phyloP scores from a whole-genome alignment of 2,113 vertebrate species.

The Anarhynchus alexandrinus region DNA sequence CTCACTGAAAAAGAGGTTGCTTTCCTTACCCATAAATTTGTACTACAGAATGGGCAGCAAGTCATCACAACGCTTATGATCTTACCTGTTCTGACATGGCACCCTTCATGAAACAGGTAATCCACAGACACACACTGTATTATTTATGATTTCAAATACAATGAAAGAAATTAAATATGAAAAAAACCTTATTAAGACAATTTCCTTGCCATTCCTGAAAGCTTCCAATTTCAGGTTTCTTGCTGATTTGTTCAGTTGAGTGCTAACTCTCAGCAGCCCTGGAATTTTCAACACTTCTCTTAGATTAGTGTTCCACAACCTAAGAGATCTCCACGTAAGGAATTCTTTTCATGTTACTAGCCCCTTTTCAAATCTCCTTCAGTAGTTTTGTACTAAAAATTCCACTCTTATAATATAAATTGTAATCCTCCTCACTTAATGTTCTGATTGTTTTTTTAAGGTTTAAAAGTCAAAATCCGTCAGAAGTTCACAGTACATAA shows the following conservation, averaged over 20 bases:
- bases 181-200: background rate
- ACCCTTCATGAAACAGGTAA: background rate
- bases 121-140: background rate
- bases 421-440: background rate
- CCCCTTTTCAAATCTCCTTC: background rate
- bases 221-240: background rate
- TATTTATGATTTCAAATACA: background rate
- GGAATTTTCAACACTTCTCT: background rate
- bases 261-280: background rate
- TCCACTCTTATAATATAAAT: background rate
- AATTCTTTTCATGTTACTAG: background rate
- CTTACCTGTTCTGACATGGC: background rate
- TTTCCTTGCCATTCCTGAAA: background rate
- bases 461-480: background rate
- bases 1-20: background rate
- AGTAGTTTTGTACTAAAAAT: background rate
- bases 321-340: background rate
- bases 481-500: background rate
- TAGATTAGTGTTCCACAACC: background rate
- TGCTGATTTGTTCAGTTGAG: background rate
- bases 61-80: background rate
- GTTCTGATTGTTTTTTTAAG: background rate
- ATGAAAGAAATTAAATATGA: background rate
- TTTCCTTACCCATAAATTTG: background rate
- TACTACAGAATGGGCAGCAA: background rate